These are phyloP conservation scores for Myoxocephalus aenaeus DNA, from an alignment of 2,797 vertebrate species.

Conservation along the genomic window DNA sequence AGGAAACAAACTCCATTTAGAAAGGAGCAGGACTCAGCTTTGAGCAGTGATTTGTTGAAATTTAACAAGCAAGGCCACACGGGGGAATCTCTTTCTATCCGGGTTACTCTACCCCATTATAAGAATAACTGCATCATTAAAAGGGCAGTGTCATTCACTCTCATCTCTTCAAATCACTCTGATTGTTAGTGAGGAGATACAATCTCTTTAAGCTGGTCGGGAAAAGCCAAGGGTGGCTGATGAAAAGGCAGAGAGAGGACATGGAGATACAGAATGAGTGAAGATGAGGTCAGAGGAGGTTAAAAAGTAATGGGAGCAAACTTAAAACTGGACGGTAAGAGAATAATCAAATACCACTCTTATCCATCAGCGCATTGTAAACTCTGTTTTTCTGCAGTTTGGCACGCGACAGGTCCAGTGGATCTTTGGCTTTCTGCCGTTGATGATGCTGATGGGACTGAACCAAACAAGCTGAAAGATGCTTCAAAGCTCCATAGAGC, in stretches of 20 bases:
- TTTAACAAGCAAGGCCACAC: slow-evolving; percentile 50
- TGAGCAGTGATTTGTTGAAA: slow-evolving; percentile 57
- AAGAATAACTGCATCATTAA: slow-evolving; percentile 49
- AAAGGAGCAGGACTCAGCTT: slow-evolving; percentile 14
- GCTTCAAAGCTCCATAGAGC: background rate
- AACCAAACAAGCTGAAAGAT: background rate
- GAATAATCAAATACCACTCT: background rate
- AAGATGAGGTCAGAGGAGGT: slow-evolving; percentile 16
- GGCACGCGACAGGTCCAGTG: background rate
- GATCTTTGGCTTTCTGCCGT: slow-evolving; percentile 2
- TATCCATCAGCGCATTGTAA: background rate
- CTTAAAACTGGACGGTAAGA: slow-evolving; percentile 8
- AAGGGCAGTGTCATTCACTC: slow-evolving; percentile 15
- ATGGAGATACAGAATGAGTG: slow-evolving; percentile 10
- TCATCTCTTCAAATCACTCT: slow-evolving; percentile 39
- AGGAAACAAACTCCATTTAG: slow-evolving; percentile 18
- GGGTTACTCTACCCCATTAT: slow-evolving; percentile 27
- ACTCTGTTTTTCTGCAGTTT: background rate
- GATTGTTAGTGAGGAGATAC: slow-evolving; percentile 24
- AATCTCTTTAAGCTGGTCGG: slow-evolving; percentile 12
- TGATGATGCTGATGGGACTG: background rate
- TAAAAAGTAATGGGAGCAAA: slow-evolving; percentile 11
- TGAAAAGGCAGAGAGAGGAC: background rate
- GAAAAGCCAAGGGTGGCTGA: background rate
- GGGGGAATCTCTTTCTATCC: slow-evolving; percentile 27